These are phyloP conservation scores for Peromyscus melanophrys DNA, from an alignment of 2,797 vertebrate genomes.

Conservation along the genomic window DNA sequence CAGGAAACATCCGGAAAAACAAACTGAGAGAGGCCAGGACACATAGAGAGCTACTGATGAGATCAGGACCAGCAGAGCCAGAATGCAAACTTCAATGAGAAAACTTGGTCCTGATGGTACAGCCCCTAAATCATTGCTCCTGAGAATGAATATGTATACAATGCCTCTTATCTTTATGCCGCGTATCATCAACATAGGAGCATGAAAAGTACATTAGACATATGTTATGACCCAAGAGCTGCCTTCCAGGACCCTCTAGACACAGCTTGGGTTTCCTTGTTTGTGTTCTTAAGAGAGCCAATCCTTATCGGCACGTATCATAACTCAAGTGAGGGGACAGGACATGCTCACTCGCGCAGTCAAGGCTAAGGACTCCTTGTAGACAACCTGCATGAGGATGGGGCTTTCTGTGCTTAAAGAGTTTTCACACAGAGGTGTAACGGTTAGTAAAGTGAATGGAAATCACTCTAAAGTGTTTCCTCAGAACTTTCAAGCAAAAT, in stretches of 20 bases:
- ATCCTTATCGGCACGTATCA: background rate
- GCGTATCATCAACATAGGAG: conserved; percentile 2
- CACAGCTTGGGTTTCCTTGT: background rate
- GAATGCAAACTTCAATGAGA: background rate
- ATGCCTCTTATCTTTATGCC: background rate
- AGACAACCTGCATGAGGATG: background rate
- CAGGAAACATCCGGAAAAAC: background rate
- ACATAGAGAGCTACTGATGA: background rate
- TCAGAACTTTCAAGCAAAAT: conserved; percentile 32
- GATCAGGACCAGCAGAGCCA: background rate
- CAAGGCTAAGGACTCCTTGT: background rate
- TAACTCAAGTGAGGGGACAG: background rate
- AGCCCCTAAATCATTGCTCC: conserved; percentile 1
- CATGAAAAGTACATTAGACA: background rate
- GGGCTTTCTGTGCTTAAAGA: background rate
- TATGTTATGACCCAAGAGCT: conserved; percentile 9
- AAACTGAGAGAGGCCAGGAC: background rate
- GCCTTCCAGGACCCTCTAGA: background rate
- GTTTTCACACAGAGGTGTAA: background rate
- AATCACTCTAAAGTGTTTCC: background rate
- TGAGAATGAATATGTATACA: conserved; percentile 16
- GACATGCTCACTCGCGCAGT: background rate
- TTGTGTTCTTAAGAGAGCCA: background rate
- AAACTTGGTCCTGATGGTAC: background rate
- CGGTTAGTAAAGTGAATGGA: background rate